A percentile compares a stretch with the other conserved stretches of the same genome.
Evolutionary conservation across 2,797 vertebrate genomes (phyloP).

Genomic region (Lophotriccus pileatus): DNA sequence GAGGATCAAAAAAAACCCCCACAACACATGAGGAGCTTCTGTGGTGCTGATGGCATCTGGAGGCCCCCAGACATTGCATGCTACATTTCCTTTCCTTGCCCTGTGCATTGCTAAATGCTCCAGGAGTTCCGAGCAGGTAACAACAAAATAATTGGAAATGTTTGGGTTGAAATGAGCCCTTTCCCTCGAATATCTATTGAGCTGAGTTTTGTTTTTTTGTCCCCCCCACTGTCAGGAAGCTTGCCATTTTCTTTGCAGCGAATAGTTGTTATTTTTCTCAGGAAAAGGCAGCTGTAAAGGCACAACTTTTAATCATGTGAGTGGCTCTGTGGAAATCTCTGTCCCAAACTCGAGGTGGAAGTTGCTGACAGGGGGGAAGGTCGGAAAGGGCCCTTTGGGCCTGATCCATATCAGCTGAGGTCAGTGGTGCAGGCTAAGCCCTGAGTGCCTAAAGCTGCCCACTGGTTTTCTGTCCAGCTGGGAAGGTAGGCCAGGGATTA

Average conservation of each 20-base stretch:
- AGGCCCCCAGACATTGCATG: background rate
- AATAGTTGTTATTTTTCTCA: background rate
- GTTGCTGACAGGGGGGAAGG: background rate
- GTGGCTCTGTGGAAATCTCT: background rate
- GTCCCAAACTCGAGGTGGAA: background rate
- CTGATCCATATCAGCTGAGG: constrained; percentile 21
- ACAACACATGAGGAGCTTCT: background rate
- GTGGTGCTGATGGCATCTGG: background rate
- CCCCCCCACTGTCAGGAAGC: background rate
- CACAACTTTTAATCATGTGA: background rate
- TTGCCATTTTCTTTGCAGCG: background rate
- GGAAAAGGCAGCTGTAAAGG: background rate
- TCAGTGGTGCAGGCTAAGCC: background rate
- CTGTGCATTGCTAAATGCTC: background rate
- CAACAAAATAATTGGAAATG: background rate
- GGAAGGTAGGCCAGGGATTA: background rate
- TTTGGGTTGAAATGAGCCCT: background rate
- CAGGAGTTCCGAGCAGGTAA: background rate
- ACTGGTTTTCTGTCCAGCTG: background rate
- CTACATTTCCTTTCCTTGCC: background rate
- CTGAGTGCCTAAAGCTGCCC: background rate
- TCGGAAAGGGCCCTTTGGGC: background rate
- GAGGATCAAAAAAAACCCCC: background rate
- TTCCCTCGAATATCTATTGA: background rate
- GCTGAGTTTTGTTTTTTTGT: background rate